Conservation (phyloP, 2,113 vertebrate species). For the Myodes glareolus region DNA sequence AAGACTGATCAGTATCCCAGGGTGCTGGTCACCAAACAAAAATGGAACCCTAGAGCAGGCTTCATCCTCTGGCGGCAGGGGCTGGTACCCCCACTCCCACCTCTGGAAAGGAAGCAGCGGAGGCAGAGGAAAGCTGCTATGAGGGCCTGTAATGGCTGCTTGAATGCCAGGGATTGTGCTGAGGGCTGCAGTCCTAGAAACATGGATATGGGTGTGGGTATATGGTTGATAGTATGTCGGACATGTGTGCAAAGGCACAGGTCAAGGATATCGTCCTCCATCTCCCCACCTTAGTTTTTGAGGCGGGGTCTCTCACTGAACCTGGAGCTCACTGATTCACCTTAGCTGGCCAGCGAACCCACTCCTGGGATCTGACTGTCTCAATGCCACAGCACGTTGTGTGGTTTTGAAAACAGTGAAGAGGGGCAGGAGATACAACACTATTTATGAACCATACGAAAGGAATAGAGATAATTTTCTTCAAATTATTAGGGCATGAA, state of each 20-base stretch:
- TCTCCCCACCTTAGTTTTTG: background rate
- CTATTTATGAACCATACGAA: background rate
- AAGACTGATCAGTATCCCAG: background rate
- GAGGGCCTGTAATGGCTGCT: background rate
- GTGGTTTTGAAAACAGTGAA: background rate
- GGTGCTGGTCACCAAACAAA: background rate
- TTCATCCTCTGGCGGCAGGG: rapidly evolving
- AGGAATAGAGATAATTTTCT: background rate
- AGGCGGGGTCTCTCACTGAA: background rate
- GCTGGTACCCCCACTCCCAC: background rate
- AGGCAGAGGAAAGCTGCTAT: background rate
- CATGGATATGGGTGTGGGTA: too few species aligned
- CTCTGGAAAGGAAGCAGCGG: background rate
- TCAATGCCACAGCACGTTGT: background rate
- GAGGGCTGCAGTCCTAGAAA: background rate
- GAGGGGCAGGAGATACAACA: background rate
- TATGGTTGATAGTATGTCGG: background rate
- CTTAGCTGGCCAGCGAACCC: background rate
- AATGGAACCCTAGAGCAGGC: background rate
- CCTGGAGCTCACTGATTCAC: background rate
- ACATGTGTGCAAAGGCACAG: background rate
- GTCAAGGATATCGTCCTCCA: background rate
- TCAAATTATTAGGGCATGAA: background rate
- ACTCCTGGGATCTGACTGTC: background rate
- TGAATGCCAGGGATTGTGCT: background rate